Conservation (phyloP, 92 coral and sea anemone species). For the Phenganax subtilis region DNA sequence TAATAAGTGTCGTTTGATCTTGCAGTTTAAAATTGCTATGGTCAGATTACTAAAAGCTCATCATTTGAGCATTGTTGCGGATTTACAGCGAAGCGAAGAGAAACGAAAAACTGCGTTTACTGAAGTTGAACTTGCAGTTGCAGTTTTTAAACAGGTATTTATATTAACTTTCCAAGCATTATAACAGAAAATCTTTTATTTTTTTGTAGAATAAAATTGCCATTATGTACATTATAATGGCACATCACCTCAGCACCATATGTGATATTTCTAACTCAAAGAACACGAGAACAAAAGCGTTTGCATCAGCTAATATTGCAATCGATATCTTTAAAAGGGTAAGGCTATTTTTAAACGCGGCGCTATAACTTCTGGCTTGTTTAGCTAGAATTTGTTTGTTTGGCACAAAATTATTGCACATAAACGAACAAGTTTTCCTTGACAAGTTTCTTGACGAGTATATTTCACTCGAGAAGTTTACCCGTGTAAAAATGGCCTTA, state of each 20-base stretch:
- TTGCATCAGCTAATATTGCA: slow-evolving; percentile 68
- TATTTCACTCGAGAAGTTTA: too few relatives aligned
- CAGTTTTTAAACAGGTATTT: slow-evolving; percentile 78
- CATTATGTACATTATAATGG: slow-evolving; percentile 62
- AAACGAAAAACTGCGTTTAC: slow-evolving; percentile 65
- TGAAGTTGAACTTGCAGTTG: slow-evolving; percentile 72
- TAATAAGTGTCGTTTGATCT: neutral
- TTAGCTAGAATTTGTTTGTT: too few relatives aligned
- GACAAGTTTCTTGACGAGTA: too few relatives aligned
- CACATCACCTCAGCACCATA: slow-evolving; percentile 84
- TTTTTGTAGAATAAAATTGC: slow-evolving; percentile 72
- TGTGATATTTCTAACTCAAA: slow-evolving; percentile 64
- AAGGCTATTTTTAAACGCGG: neutral
- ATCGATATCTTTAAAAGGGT: slow-evolving; percentile 86
- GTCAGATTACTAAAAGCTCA: slow-evolving; percentile 77
- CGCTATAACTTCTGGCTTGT: too few relatives aligned
- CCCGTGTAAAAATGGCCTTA: neutral
- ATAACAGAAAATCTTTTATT: neutral
- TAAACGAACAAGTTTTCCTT: too few relatives aligned
- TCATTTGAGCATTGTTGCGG: slow-evolving; percentile 88
- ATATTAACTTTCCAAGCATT: too few relatives aligned
- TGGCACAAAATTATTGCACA: too few relatives aligned
- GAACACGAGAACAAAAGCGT: slow-evolving; percentile 60
- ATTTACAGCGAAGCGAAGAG: slow-evolving; percentile 54
- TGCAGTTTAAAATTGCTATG: slow-evolving; percentile 75